These are phyloP conservation scores for Hydraecia micacea DNA, from an alignment of 2,888 invertebrate species.

Conservation along the genomic window DNA sequence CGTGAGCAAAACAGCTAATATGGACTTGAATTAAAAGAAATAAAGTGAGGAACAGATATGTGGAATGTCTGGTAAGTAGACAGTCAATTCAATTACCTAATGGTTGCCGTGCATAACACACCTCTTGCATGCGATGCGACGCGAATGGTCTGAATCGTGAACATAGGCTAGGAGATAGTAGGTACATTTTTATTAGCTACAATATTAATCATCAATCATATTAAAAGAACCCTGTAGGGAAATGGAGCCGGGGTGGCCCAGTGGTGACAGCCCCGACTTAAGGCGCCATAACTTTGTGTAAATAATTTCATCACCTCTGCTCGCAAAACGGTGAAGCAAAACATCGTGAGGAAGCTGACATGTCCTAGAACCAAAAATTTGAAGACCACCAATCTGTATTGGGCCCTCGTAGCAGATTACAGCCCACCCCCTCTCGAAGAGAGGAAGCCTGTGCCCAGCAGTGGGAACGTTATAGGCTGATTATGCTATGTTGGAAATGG, in stretches of 20 bases:
- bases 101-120: slow-evolving; percentile 59
- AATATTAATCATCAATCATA: background rate
- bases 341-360: background rate
- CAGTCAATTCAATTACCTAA: slow-evolving; percentile 61
- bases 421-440: no score
- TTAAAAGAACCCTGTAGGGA: background rate
- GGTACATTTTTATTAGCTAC: background rate
- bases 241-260: background rate
- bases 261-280: background rate
- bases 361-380: no score
- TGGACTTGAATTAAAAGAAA: background rate
- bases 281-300: background rate
- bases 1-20: background rate
- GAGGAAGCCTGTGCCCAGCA: no score
- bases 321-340: background rate
- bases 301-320: background rate
- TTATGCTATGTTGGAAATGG: background rate
- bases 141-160: slow-evolving; percentile 28
- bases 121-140: slow-evolving; percentile 39
- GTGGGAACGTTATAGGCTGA: no score
- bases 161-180: slow-evolving; percentile 49
- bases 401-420: no score
- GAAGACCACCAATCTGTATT: no score
- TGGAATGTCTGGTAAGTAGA: slow-evolving; percentile 15
- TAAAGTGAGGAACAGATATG: slow-evolving; percentile 7